Conservation (phyloP, 2,888 invertebrate species). For the Petrolisthes manimaculis region DNA sequence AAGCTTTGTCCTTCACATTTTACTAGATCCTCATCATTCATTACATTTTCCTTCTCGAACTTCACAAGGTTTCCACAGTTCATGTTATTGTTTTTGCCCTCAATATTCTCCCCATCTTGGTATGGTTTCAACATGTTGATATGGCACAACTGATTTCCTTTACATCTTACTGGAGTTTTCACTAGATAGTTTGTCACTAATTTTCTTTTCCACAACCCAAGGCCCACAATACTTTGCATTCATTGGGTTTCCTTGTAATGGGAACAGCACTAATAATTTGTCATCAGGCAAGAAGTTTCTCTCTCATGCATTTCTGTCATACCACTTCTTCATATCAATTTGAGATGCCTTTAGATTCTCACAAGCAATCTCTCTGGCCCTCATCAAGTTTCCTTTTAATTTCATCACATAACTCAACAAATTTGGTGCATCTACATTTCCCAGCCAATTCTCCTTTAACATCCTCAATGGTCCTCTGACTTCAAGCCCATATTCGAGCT, state of each 20-base stretch:
- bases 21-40: not conserved
- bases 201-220: too few relatives aligned
- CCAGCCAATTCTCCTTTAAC: slow-evolving; percentile 13
- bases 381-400: not conserved
- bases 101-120: not conserved
- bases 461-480: not conserved
- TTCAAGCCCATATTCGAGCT: not conserved
- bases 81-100: not conserved
- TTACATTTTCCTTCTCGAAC: not conserved
- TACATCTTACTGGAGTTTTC: too few relatives aligned
- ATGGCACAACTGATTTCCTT: slow-evolving; percentile 2
- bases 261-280: slow-evolving; percentile 10
- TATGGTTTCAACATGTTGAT: slow-evolving; percentile 4
- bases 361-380: slow-evolving; percentile 3
- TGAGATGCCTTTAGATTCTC: too few relatives aligned
- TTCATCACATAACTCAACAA: not conserved
- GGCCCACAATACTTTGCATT: too few relatives aligned
- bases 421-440: slow-evolving; percentile 19
- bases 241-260: not conserved
- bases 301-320: too few relatives aligned
- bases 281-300: too few relatives aligned
- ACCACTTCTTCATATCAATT: too few relatives aligned
- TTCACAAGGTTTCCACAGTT: not conserved
- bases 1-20: too few relatives aligned
- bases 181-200: too few relatives aligned